Evolutionary conservation across 2,888 invertebrate species (phyloP).

Genomic region (Litoditis marina): DNA sequence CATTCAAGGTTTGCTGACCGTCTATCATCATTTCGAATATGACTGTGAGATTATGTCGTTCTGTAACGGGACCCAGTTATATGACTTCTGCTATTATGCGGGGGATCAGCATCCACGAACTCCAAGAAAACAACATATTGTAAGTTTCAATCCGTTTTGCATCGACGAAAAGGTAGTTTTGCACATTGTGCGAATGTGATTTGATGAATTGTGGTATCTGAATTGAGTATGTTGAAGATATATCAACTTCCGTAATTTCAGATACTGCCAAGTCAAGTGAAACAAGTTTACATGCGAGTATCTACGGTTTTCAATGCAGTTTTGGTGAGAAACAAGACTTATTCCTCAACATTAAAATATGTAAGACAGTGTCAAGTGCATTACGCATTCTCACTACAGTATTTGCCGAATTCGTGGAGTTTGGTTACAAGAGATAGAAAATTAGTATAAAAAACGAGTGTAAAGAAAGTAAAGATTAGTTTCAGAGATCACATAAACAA

Average conservation of each 20-base stretch:
- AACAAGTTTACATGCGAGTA: conserved; percentile 34
- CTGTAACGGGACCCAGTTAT: conserved; percentile 57
- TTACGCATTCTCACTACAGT: no score
- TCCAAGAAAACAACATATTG: not conserved
- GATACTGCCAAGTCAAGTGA: conserved; percentile 28
- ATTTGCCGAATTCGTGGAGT: no score
- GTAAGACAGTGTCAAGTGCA: no score
- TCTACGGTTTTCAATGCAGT: conserved; percentile 46
- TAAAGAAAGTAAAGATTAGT: no score
- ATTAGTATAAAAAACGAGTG: no score
- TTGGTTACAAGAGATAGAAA: no score
- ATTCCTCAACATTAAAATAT: not conserved
- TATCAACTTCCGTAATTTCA: no score
- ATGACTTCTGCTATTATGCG: conserved; percentile 53
- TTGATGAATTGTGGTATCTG: no score
- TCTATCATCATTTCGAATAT: conserved; percentile 60
- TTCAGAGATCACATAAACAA: no score
- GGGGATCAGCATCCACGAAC: conserved; percentile 35
- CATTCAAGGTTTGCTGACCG: conserved; percentile 36
- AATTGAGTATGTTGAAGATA: no score
- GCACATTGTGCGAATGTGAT: not conserved
- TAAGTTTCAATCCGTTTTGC: no score
- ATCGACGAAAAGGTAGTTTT: not conserved
- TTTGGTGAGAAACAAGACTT: conserved; percentile 16
- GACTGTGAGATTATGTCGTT: conserved; percentile 55